Evolutionary conservation across 2,113 vertebrate species (phyloP), one percentile per base, ranked within the genome.

Genomic region (Tychaedon coryphoeus): DNA sequence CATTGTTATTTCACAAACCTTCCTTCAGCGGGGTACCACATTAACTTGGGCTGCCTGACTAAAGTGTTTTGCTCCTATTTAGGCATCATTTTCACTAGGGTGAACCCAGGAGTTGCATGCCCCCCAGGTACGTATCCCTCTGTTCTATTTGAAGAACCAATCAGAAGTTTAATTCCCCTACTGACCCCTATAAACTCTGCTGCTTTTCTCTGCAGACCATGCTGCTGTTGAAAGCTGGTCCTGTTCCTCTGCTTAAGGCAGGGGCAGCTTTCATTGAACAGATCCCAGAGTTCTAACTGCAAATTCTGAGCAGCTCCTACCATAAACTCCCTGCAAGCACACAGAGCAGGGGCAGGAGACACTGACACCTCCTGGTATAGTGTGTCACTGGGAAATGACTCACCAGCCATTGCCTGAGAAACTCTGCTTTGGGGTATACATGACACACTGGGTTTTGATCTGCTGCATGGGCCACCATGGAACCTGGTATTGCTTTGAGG

Each of bases 301-400:
- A 26, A 50, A 56, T 26, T 33, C 66, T 12, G 45, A 87, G 69
- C 51, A 67, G 19, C 34, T 74, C 47, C 34, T 20, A 3, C 47
- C 15, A 5, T 4, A 25, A 48, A 14, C 13, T 11, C 19, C 42
- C 38, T 0, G 0, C 25, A 24, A 56, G 38, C 33, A 20, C 28
- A 8, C 15, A 10, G 36, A 70, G 65, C 74, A 90, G 78, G 71
- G n/a, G 19, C 75, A 83, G 95, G 64, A 84, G 75, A 88, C 38
- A 70, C 75, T 86, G 93, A 96, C 95, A 83, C 60, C 95, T 92
- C 58, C 76, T 70, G 95, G 91, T 28, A 1, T 1, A 26, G 47
- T 5, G 6, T 9, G 3, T 16, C 29, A 12, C 56, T 50, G 53
- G 64, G 58, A 70, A 76, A 79, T 5, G 1, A 10, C 29, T 92